Base-by-base conservation (phyloP, 2,113 vertebrate genomes). In the Tylochromis polylepis region DNA sequence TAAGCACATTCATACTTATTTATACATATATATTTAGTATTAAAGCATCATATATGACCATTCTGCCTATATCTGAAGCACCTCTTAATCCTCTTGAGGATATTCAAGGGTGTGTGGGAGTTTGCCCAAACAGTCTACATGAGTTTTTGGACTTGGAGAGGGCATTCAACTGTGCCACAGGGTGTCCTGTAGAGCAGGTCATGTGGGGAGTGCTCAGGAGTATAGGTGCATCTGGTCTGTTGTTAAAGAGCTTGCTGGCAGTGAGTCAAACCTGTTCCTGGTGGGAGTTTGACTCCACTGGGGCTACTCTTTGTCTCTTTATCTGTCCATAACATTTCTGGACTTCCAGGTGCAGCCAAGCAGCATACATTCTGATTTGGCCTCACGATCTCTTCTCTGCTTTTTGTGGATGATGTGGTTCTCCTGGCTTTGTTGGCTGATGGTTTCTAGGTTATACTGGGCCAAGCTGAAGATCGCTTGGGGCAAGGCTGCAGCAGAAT, bases 241-340 rank as follows among this genome's bases (percentile, higher is more conserved):
- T 72, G 65, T 43, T 67, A 67, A 65, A 18, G 60, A 36, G 60
- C 31, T 72, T 46, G 67, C 38, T 27, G 41, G 41, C 41, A 11
- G 5, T 46, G 38, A 72, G 67, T 72, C 38, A 72, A 18, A 72
- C 5, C 41, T 72, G 22, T 27, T 72, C 22, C 41, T 46, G 67
- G 0, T 0, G 38, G 0, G 38, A 18, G 60, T 65, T 65, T 38
- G 60, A 38, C 34, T 9, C 1, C 0, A 0, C 36, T 22, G 4
- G 4, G 36, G 62, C 36, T 41, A 46, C 24, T 46, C 8, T 27
- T 72, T 72, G 8, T 46, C 41, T 46, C 7, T 43, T 41, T 43
- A 2, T 70, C 65, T 43, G 12, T 70, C 43, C 38, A 20, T 70
- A 43, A 43, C 7, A n/a, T 70, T 24, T 70, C n/a, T 70, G 65